Evolutionary conservation across 2,113 vertebrate genomes (phyloP).

Genomic region (Elachura formosa): DNA sequence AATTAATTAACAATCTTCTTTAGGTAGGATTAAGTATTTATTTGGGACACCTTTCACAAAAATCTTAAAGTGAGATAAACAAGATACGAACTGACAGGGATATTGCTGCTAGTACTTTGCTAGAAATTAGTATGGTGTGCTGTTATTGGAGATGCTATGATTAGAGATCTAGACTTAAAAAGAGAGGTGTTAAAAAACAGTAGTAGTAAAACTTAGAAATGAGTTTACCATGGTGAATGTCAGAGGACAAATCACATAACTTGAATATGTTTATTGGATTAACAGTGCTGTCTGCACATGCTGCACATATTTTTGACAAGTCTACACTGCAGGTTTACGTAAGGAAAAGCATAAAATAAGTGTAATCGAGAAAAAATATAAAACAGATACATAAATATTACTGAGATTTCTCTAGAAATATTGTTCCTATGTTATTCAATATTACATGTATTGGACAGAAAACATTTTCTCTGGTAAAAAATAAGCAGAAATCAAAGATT

Average conservation of each 20-base stretch:
- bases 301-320: not conserved
- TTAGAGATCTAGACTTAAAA: not conserved
- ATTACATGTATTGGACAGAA: not conserved
- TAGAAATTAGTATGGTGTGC: not conserved
- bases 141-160: not conserved
- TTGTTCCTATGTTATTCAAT: not conserved
- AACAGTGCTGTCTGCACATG: not conserved
- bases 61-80: not conserved
- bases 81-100: rapidly evolving
- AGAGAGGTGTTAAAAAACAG: not conserved
- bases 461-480: not conserved
- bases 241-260: not conserved
- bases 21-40: not conserved
- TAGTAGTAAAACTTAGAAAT: not conserved
- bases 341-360: not conserved
- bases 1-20: not conserved
- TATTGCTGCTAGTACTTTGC: not conserved
- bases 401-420: not conserved
- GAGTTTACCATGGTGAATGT: not conserved
- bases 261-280: not conserved
- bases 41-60: not conserved
- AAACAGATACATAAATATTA: not conserved
- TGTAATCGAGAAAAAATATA: not conserved
- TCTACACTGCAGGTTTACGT: not conserved
- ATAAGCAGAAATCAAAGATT: conserved; percentile 15